Conservation (phyloP, 2,888 invertebrate species). For the Eilema sororculum region DNA sequence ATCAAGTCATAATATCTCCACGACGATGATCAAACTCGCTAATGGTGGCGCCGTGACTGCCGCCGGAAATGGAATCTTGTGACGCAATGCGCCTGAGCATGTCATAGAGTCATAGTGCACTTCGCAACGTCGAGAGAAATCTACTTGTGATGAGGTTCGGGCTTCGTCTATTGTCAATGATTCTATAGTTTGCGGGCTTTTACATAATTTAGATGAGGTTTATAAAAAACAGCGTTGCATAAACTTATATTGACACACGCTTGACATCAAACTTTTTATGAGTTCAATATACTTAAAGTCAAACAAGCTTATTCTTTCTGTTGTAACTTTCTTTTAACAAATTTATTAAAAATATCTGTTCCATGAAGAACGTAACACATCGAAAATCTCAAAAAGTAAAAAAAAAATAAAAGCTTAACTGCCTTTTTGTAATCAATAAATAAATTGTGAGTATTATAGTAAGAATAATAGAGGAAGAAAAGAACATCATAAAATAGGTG, state of each 20-base stretch:
- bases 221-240: background rate
- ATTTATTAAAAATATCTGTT: background rate
- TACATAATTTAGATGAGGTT: background rate
- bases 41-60: constrained; percentile 65
- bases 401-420: background rate
- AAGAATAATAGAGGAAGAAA: too few species aligned
- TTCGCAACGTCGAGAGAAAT: constrained; percentile 35
- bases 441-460: too few species aligned
- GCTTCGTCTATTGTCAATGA: constrained; percentile 1
- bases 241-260: too few species aligned
- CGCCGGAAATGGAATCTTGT: constrained; percentile 54
- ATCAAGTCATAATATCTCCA: constrained; percentile 32
- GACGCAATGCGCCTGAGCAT: constrained; percentile 48
- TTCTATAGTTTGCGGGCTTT: background rate
- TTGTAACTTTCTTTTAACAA: background rate
- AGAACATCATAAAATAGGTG: too few species aligned
- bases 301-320: background rate
- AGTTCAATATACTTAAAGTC: background rate
- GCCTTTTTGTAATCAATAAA: background rate
- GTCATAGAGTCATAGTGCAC: constrained; percentile 43
- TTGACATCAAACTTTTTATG: too few species aligned
- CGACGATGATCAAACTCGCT: constrained; percentile 46
- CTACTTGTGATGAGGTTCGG: constrained; percentile 16
- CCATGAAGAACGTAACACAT: background rate
- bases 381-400: background rate